These are phyloP conservation scores for Cuniculus paca DNA, from an alignment of 2,797 vertebrate genomes.

Conservation along the genomic window DNA sequence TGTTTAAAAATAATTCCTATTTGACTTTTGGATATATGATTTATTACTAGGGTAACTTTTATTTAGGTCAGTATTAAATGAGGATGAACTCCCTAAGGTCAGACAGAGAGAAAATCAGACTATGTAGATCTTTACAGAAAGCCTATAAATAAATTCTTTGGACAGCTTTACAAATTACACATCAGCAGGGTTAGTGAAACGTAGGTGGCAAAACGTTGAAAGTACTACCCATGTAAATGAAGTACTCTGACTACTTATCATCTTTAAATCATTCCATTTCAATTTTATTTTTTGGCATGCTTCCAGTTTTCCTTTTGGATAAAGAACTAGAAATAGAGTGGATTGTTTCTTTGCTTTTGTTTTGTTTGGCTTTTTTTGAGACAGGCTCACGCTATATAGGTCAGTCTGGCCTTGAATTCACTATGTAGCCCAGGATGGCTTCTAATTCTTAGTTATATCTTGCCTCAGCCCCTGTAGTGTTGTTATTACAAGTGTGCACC, in stretches of 20 bases:
- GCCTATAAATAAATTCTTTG: neutral
- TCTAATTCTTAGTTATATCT: neutral
- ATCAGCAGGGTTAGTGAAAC: neutral
- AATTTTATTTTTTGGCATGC: constrained; percentile 24
- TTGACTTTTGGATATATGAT: constrained; percentile 40
- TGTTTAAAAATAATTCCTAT: constrained; percentile 20
- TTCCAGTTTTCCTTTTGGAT: constrained; percentile 41
- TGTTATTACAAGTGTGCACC: neutral
- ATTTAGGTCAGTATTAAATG: constrained; percentile 49
- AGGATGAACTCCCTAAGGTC: neutral
- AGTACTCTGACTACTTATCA: neutral
- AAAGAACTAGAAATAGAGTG: constrained; percentile 20
- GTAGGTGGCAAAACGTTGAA: neutral
- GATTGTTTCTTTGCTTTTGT: neutral
- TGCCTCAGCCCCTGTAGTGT: neutral
- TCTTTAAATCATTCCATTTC: constrained; percentile 2
- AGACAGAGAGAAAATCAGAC: neutral
- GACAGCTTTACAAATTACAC: neutral
- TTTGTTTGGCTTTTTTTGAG: neutral
- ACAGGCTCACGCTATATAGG: neutral
- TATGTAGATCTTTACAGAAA: neutral
- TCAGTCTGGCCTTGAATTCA: neutral
- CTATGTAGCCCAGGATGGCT: neutral
- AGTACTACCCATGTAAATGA: neutral
- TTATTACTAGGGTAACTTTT: neutral